A percentile compares a stretch with the other conserved stretches of the same genome.
Evolutionary conservation across 2,888 invertebrate species (phyloP).

Genomic region (Brassicogethes aeneus): DNA sequence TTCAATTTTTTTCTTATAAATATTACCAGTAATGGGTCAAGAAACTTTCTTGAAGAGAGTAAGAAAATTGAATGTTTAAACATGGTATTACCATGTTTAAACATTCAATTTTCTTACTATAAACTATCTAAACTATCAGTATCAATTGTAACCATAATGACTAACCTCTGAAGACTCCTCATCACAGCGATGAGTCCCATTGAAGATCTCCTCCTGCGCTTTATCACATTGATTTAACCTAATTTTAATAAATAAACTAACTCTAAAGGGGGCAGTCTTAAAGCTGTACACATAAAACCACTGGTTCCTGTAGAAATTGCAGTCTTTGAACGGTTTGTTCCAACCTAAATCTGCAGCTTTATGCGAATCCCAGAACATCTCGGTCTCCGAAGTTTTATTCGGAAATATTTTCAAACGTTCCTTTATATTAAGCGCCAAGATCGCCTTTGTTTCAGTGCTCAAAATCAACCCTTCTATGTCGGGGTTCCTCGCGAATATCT

Average conservation of each 20-base stretch:
- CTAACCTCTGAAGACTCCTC: constrained; percentile 43
- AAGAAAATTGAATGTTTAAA: no score
- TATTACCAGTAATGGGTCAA: no score
- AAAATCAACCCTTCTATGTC: constrained; percentile 35
- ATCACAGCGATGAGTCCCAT: constrained; percentile 53
- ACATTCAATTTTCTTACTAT: no score
- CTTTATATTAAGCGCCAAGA: constrained; percentile 29
- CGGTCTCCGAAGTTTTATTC: constrained; percentile 39
- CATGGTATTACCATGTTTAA: no score
- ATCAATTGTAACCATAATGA: constrained; percentile 5
- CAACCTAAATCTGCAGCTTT: constrained; percentile 40
- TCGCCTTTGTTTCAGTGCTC: constrained; percentile 32
- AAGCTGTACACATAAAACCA: constrained; percentile 37
- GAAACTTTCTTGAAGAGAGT: no score
- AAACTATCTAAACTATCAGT: no score
- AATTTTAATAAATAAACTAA: constrained; percentile 39
- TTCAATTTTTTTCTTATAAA: no score
- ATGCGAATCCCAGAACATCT: constrained; percentile 48
- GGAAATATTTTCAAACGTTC: constrained; percentile 30
- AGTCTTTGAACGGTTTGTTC: constrained; percentile 39
- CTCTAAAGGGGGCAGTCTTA: constrained; percentile 23
- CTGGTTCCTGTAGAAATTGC: constrained; percentile 29
- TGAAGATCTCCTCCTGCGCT: constrained; percentile 57
- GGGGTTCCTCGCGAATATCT: constrained; percentile 43
- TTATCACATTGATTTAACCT: constrained; percentile 67